Base-by-base conservation (phyloP, 2,113 vertebrate genomes). In the Calyptommatus sinebrachiatus region DNA sequence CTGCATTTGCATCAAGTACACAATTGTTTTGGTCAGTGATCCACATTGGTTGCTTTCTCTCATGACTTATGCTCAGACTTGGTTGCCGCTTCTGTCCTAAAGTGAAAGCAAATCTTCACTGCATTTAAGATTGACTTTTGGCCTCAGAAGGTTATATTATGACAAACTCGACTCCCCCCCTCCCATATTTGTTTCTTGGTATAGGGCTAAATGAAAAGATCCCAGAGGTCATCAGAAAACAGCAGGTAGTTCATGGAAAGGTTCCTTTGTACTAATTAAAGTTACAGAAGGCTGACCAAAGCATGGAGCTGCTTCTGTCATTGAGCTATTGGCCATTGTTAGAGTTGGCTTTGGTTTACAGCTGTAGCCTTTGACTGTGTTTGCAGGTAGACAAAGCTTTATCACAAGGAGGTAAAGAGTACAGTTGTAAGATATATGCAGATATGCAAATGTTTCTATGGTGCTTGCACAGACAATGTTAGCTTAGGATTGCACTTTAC, bases 371-470 rank as follows among this genome's bases (percentile, higher is more conserved):
- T 98, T 99, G 97, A 99, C 97, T 98, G 94, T 96, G 96, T 99
- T 98, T 97, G 96, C 97, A 99, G 97, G 97, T 99, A 99, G 98
- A 99, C 98, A 99, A 99, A 99, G 98, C 97, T 99, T 98, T 97
- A 94, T 96, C 97, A 97, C 95, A 95, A 97, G 96, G 97, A 99
- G 97, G 97, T 98, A 98, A 99, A 95, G 95, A 97, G 96, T 96
- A 97, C 94, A 96, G 97, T 96, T 95, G 96, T 96, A 96, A 96
- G 79, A 96, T 95, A 95, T 95, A 98, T 95, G 97, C 96, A 97
- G 96, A 97, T 97, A 97, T 97, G 96, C 96, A 96, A 97, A 96
- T 96, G 95, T 96, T 95, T 94, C 95, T 95, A 97, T 96, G 96
- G 96, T 95, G 95, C 96, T 97, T 96, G 95, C 96, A 97, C 96